phyloP scores from a whole-genome alignment of 2,888 invertebrate genomes.

The Amphipyra berbera region DNA sequence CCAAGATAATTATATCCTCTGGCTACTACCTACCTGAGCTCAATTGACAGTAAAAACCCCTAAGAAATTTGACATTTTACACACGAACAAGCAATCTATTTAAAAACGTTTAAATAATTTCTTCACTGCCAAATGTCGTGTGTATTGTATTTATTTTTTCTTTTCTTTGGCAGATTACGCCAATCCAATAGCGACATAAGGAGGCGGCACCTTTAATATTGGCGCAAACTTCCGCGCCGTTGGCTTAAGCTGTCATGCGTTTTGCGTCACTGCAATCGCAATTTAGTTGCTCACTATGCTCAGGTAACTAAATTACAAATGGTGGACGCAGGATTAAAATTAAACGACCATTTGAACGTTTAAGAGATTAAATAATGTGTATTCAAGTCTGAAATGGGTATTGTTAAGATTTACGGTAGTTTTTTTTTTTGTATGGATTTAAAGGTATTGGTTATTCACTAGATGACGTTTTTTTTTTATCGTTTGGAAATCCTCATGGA shows the following conservation, averaged over 20 bases:
- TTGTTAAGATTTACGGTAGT: conserved; percentile 14
- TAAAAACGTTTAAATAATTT: conserved; percentile 71
- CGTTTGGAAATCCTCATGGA: too few relatives aligned
- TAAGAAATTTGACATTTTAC: conserved; percentile 52
- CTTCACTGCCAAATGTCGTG: conserved; percentile 60
- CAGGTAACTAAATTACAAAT: conserved; percentile 60
- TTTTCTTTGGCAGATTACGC: conserved; percentile 75
- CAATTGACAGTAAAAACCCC: conserved; percentile 26
- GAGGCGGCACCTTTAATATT: conserved; percentile 54
- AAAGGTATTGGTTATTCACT: neutral
- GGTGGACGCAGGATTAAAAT: conserved; percentile 66
- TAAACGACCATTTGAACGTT: conserved; percentile 61
- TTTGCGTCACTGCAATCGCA: conserved; percentile 59
- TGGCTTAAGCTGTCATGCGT: conserved; percentile 63
- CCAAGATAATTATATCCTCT: conserved; percentile 36
- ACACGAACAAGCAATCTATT: conserved; percentile 64
- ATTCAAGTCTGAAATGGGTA: conserved; percentile 25
- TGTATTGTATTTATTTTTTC: conserved; percentile 20
- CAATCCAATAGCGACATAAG: conserved; percentile 74
- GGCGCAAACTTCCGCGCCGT: conserved; percentile 63
- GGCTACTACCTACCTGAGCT: conserved; percentile 33
- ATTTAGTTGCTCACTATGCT: conserved; percentile 31
- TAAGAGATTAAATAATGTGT: conserved; percentile 42
- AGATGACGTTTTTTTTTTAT: too few relatives aligned
- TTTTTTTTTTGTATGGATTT: neutral